Evolutionary conservation across 2,888 invertebrate species (phyloP).

Genomic region (Dynastes grantii): DNA sequence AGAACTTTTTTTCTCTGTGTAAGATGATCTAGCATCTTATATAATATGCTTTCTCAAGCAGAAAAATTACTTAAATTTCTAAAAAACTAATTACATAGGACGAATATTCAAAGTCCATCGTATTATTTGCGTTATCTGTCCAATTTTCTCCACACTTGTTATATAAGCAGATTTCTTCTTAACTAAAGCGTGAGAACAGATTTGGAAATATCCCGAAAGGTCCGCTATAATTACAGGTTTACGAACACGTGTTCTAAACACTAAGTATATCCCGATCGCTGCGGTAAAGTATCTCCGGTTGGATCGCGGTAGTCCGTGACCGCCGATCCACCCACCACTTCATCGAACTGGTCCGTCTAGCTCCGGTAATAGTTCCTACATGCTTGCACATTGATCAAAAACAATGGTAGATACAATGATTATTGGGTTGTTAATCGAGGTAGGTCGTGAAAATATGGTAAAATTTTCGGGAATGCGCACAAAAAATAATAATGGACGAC

Average conservation of each 20-base stretch:
- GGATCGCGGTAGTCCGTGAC: not conserved
- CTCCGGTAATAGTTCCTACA: slow-evolving; percentile 39
- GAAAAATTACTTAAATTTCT: too few species aligned
- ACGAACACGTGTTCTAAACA: slow-evolving; percentile 64
- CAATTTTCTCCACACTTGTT: not conserved
- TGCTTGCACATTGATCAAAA: slow-evolving; percentile 58
- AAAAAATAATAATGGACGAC: slow-evolving; percentile 40
- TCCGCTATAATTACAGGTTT: slow-evolving; percentile 67
- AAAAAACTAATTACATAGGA: too few species aligned
- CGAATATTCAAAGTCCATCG: too few species aligned
- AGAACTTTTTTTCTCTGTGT: too few species aligned
- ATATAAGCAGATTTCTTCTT: slow-evolving; percentile 40
- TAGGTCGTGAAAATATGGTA: slow-evolving; percentile 56
- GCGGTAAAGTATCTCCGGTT: slow-evolving; percentile 8
- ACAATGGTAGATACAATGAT: slow-evolving; percentile 62
- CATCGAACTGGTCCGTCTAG: slow-evolving; percentile 34
- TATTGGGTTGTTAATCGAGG: slow-evolving; percentile 60
- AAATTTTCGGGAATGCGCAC: slow-evolving; percentile 55
- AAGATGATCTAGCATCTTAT: too few species aligned
- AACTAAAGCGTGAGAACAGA: slow-evolving; percentile 68
- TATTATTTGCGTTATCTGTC: slow-evolving; percentile 2
- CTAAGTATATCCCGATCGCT: slow-evolving; percentile 42
- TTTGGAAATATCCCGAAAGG: slow-evolving; percentile 66
- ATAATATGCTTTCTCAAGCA: too few species aligned
- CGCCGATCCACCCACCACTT: slow-evolving; percentile 45